A percentile compares a stretch with the other conserved stretches of the same genome.
Conservation (phyloP, 2,797 vertebrate species). For the Nyctibius grandis region DNA sequence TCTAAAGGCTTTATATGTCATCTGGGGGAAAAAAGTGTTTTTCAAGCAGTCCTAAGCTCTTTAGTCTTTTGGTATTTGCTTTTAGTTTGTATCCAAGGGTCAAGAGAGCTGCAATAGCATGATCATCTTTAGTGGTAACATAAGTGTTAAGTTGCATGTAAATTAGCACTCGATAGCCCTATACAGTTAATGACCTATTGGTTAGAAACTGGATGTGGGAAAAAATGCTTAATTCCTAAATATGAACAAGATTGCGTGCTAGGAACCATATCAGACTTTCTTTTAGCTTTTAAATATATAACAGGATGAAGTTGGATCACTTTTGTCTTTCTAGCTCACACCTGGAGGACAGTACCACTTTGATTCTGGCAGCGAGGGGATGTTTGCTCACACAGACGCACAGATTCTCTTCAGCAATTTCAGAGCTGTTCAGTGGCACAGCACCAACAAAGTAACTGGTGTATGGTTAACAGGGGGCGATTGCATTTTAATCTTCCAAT, state of each 20-base stretch:
- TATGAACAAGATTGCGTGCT: background rate
- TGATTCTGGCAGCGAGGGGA: background rate
- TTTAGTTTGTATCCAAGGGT: background rate
- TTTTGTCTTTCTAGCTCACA: background rate
- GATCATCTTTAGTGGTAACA: background rate
- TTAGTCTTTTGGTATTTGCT: background rate
- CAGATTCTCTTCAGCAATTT: background rate
- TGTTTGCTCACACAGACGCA: background rate
- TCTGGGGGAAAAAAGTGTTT: background rate
- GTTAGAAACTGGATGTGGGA: background rate
- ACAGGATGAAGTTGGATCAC: background rate
- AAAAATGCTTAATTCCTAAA: background rate
- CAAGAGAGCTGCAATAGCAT: background rate
- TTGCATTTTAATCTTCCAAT: background rate
- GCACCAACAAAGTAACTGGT: background rate
- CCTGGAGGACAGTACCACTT: background rate
- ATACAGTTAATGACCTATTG: background rate
- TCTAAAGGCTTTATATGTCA: background rate
- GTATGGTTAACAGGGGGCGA: background rate
- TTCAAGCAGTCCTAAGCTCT: background rate
- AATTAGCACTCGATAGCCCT: background rate
- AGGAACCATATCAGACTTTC: background rate
- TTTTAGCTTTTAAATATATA: background rate
- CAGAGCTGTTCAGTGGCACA: background rate
- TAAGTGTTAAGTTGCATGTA: background rate